Percentiles rank a stretch among this genome's conserved stretches.
These are phyloP conservation scores for Cephus pygmeus DNA, from an alignment of 2,888 invertebrate genomes.

Conservation along the genomic window DNA sequence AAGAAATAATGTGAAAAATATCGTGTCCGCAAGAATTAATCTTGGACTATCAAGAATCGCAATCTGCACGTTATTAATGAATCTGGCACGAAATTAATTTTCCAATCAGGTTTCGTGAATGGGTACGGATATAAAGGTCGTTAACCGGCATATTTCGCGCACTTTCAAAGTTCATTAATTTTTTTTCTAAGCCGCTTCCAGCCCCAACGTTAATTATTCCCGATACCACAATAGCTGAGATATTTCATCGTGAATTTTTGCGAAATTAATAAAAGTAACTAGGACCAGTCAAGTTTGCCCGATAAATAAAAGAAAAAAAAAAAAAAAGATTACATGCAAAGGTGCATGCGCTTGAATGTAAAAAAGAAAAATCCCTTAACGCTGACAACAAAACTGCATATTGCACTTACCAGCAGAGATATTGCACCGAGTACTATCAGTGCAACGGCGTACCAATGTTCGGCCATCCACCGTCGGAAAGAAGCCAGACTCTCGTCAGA, in stretches of 20 bases:
- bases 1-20: not conserved
- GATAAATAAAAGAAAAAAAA: not conserved
- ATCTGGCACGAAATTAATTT: not conserved
- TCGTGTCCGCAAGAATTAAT: not conserved
- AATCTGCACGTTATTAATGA: not conserved
- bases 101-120: not conserved
- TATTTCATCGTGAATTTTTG: not conserved
- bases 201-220: not conserved
- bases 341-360: not conserved
- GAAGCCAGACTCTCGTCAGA: conserved; percentile 92
- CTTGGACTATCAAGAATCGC: not conserved
- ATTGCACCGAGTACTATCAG: conserved; percentile 80
- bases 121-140: not conserved
- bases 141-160: not conserved
- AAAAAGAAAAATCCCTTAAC: not conserved
- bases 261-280: not conserved
- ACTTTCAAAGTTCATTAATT: not conserved
- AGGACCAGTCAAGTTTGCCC: not conserved
- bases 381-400: conserved; percentile 9
- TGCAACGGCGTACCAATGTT: conserved; percentile 92
- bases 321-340: not conserved
- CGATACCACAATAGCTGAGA: not conserved
- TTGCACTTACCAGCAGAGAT: conserved; percentile 81
- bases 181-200: not conserved
- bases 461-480: conserved; percentile 86